Conservation (phyloP, 2,113 vertebrate species). For the Python bivittatus region DNA sequence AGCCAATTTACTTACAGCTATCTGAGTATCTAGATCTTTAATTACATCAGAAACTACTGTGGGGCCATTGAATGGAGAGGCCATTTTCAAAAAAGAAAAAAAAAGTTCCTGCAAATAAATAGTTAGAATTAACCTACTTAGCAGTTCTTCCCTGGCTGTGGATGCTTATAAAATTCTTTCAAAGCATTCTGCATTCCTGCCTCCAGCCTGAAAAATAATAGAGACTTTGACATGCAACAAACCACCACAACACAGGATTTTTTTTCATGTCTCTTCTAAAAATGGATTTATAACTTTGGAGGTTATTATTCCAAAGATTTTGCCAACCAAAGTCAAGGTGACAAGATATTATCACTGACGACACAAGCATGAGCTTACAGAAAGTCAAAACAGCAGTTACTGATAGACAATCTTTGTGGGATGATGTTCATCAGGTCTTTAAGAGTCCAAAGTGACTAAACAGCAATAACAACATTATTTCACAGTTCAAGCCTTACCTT, state of each 20-base stretch:
- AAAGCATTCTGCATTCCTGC: not conserved
- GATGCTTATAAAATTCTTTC: not conserved
- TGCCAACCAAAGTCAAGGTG: not conserved
- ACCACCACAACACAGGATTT: not conserved
- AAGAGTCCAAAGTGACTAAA: not conserved
- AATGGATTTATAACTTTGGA: not conserved
- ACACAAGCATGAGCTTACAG: not conserved
- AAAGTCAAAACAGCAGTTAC: not conserved
- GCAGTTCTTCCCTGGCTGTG: not conserved
- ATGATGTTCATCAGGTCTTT: not conserved
- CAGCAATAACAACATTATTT: not conserved
- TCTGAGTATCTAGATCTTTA: conserved; percentile 81
- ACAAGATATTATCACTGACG: not conserved
- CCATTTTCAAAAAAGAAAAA: conserved; percentile 58
- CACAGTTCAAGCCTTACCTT: not conserved
- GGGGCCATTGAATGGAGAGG: conserved; percentile 72
- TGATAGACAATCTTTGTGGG: not conserved
- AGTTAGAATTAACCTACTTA: conserved; percentile 49
- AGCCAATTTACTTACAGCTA: conserved; percentile 76
- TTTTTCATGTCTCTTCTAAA: not conserved
- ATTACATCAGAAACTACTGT: conserved; percentile 77
- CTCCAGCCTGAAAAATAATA: not conserved
- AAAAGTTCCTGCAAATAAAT: conserved; percentile 62
- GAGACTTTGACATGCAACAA: not conserved
- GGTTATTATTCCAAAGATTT: not conserved